phyloP scores from a whole-genome alignment of 2,113 vertebrate species.

The Elachura formosa region DNA sequence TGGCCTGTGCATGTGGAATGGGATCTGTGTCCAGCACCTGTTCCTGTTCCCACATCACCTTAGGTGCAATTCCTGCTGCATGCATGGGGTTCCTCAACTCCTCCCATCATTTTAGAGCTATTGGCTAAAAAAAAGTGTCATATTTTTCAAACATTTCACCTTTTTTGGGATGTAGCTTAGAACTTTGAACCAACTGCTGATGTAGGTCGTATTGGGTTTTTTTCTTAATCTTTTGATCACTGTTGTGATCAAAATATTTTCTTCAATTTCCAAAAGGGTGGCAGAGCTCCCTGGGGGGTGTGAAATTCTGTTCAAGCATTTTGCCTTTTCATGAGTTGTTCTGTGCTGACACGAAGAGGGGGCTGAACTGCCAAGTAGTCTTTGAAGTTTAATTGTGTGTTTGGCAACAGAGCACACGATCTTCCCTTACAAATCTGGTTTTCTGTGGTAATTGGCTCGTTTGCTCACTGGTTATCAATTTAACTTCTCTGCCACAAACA shows the following conservation, averaged over 20 bases:
- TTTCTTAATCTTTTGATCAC: not conserved
- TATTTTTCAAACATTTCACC: not conserved
- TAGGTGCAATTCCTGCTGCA: not conserved
- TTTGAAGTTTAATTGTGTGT: conserved; percentile 70
- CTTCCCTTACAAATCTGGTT: conserved; percentile 58
- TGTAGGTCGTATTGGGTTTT: not conserved
- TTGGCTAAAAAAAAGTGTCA: not conserved
- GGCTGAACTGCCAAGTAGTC: conserved; percentile 38
- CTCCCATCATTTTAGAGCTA: not conserved
- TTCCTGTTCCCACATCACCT: not conserved
- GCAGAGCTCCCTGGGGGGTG: not conserved
- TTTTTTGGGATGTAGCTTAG: not conserved
- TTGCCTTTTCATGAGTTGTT: conserved; percentile 24
- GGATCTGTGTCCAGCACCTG: not conserved
- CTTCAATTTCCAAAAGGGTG: not conserved
- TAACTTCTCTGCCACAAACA: conserved; percentile 61
- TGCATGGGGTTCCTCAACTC: not conserved
- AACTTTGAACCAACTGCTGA: not conserved
- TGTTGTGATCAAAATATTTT: not conserved
- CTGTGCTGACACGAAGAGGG: conserved; percentile 7
- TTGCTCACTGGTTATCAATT: conserved; percentile 65
- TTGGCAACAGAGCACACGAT: conserved; percentile 54
- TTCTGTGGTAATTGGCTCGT: conserved; percentile 66
- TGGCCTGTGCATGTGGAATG: fast-evolving
- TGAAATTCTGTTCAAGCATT: conserved; percentile 13